Percentiles rank a stretch among this genome's conserved stretches.
Evolutionary conservation across 2,113 vertebrate genomes (phyloP).

Genomic region (Himantopus leucocephalus): DNA sequence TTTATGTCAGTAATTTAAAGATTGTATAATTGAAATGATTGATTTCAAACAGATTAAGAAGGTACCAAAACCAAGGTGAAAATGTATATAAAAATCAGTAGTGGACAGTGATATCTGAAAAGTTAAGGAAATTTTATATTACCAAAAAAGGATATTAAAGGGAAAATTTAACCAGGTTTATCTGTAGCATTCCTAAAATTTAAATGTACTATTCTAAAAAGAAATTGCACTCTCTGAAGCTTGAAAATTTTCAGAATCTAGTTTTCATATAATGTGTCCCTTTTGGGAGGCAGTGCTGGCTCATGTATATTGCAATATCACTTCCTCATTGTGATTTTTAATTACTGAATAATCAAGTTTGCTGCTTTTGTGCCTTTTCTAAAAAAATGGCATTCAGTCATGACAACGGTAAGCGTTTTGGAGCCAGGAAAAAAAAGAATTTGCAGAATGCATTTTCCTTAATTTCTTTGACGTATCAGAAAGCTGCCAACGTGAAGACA

Average conservation of each 20-base stretch:
- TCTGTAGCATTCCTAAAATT: conserved; percentile 42
- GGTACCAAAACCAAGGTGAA: conserved; percentile 60
- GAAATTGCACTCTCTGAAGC: conserved; percentile 50
- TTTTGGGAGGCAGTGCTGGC: conserved; percentile 55
- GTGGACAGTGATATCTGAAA: conserved; percentile 13
- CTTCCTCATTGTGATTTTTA: conserved; percentile 52
- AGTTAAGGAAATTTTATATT: conserved; percentile 33
- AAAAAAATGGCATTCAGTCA: conserved; percentile 66
- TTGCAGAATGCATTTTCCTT: not conserved
- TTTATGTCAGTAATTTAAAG: conserved; percentile 61
- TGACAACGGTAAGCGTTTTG: conserved; percentile 37
- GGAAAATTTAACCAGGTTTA: conserved; percentile 55
- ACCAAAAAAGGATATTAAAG: conserved; percentile 63
- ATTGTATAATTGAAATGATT: conserved; percentile 33
- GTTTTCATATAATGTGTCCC: conserved; percentile 45
- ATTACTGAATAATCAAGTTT: conserved; percentile 51
- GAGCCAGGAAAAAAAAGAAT: conserved; percentile 27
- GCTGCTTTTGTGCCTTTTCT: conserved; percentile 78
- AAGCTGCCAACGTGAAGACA: not conserved
- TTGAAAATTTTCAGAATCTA: conserved; percentile 45
- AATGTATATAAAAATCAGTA: conserved; percentile 29
- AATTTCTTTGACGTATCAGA: not conserved
- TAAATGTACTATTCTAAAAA: conserved; percentile 21
- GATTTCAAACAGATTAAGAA: conserved; percentile 56
- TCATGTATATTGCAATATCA: conserved; percentile 56